Percentiles rank a stretch among this genome's conserved stretches.
phyloP scores from a whole-genome alignment of 2,888 invertebrate genomes.

The Cosmopolites sordidus region DNA sequence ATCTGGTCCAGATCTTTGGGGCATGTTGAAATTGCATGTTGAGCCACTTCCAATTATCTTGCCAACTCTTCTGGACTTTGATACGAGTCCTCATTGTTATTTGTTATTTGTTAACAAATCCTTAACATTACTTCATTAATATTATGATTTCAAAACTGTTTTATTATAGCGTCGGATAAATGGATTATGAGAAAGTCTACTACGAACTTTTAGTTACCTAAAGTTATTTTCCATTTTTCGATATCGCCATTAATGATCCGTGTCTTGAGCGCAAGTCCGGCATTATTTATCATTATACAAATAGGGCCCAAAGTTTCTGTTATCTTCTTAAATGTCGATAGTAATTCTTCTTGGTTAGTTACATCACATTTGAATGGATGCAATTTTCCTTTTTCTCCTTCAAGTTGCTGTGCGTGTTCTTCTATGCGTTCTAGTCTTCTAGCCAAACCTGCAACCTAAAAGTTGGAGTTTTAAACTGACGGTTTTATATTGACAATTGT shows the following conservation, averaged over 20 bases:
- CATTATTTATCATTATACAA: conserved; percentile 3
- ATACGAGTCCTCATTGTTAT: no score
- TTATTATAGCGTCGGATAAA: no score
- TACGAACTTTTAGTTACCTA: no score
- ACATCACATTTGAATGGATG: conserved; percentile 41
- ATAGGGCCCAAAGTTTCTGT: conserved; percentile 22
- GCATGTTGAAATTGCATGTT: no score
- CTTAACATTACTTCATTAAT: no score
- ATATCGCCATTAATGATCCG: conserved; percentile 13
- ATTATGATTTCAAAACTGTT: no score
- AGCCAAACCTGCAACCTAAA: conserved; percentile 34
- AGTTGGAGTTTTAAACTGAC: not conserved
- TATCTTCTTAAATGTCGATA: conserved; percentile 39
- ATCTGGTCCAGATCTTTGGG: no score
- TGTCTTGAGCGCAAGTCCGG: not conserved
- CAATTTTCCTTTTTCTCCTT: conserved; percentile 37
- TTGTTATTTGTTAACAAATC: no score
- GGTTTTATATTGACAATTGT: no score
- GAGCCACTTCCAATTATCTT: no score
- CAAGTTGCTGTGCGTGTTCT: conserved; percentile 23
- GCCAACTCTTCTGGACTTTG: no score
- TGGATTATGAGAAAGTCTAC: no score
- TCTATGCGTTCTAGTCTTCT: conserved; percentile 30
- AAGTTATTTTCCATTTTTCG: conserved; percentile 9
- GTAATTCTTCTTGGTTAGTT: conserved; percentile 40